These are phyloP conservation scores for Bombus waltoni DNA, from an alignment of 1,140 invertebrate species.

Conservation along the genomic window DNA sequence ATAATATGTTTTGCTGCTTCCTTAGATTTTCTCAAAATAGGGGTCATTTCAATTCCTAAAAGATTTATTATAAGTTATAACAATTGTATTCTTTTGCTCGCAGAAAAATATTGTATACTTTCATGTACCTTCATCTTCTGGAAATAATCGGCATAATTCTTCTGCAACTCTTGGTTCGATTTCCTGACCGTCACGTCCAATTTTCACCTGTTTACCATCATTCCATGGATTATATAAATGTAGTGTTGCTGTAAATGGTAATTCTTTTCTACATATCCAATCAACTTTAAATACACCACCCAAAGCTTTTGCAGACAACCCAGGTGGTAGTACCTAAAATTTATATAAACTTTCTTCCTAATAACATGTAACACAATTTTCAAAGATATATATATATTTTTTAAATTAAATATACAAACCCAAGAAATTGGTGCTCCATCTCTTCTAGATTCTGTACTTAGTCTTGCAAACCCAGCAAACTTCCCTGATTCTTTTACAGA, in stretches of 20 bases:
- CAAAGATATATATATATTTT: background rate
- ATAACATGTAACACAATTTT: background rate
- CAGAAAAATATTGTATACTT: background rate
- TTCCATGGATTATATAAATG: conserved; percentile 99
- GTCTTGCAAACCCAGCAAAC: conserved; percentile 95
- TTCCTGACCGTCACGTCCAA: conserved; percentile 98
- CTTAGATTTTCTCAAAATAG: conserved; percentile 94
- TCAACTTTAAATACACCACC: conserved; percentile 98
- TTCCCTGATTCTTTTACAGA: conserved; percentile 99
- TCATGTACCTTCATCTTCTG: conserved; percentile 90
- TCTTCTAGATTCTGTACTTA: conserved; percentile 93
- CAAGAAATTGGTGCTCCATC: conserved; percentile 95
- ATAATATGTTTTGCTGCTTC: conserved; percentile 87
- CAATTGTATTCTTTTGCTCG: background rate
- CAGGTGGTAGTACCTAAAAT: conserved; percentile 90
- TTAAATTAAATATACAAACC: conserved; percentile 84
- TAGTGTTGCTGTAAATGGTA: conserved; percentile 95
- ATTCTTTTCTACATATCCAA: conserved; percentile 97
- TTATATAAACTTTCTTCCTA: background rate
- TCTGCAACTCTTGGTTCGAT: conserved; percentile 97
- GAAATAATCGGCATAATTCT: conserved; percentile 96
- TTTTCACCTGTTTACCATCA: conserved; percentile 99
- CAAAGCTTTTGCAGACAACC: conserved; percentile 94
- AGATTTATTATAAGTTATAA: conserved; percentile 14
- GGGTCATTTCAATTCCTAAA: conserved; percentile 92